Evolutionary conservation across 2,888 invertebrate species (phyloP).

Genomic region (Drosophila maculinotata): DNA sequence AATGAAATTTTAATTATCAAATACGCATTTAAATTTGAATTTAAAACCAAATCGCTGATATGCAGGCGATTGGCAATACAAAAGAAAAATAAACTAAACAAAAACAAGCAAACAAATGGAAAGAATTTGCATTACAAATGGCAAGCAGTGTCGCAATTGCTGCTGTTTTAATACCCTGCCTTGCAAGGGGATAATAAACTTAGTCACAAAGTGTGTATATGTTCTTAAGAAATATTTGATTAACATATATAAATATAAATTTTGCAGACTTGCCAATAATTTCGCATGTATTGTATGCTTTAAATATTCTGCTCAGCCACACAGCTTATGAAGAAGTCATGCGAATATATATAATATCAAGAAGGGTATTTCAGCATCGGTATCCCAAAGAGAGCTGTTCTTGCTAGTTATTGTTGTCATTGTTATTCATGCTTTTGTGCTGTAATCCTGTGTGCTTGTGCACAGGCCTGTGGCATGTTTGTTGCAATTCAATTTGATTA

Average conservation of each 20-base stretch:
- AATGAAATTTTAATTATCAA: conserved; percentile 74
- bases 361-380: conserved; percentile 4
- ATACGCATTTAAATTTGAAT: conserved; percentile 44
- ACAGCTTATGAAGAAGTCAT: too few relatives aligned
- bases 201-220: too few relatives aligned
- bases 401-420: conserved; percentile 47
- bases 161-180: background rate
- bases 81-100: conserved; percentile 7
- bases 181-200: background rate
- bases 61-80: conserved; percentile 15
- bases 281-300: too few relatives aligned
- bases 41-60: conserved; percentile 18
- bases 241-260: too few relatives aligned
- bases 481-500: conserved; percentile 79
- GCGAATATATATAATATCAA: too few relatives aligned
- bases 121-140: conserved; percentile 53
- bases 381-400: background rate
- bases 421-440: conserved; percentile 39
- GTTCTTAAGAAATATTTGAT: too few relatives aligned
- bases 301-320: too few relatives aligned
- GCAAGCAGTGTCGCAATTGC: conserved; percentile 27
- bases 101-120: conserved; percentile 39
- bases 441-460: conserved; percentile 7
- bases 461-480: conserved; percentile 47
- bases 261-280: too few relatives aligned